phyloP scores from a whole-genome alignment of 2,797 vertebrate genomes.

The Pterois miles region DNA sequence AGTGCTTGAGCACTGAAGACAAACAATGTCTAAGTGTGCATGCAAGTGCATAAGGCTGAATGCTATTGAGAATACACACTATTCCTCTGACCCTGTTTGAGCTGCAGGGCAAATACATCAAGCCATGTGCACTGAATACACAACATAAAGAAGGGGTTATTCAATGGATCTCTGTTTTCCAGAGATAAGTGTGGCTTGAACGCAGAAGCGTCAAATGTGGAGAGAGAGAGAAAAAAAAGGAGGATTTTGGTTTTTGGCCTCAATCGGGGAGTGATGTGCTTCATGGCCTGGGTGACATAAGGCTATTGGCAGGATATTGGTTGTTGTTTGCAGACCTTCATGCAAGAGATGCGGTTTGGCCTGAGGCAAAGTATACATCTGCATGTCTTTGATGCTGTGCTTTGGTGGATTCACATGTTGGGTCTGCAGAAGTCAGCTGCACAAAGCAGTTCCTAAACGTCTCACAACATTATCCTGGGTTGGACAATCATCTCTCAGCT shows the following conservation, averaged over 20 bases:
- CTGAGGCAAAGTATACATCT: constrained; percentile 50
- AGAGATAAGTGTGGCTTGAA: constrained; percentile 60
- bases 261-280: constrained; percentile 45
- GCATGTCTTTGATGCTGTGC: constrained; percentile 58
- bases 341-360: constrained; percentile 48
- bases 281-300: constrained; percentile 52
- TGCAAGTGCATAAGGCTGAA: constrained; percentile 21
- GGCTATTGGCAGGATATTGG: constrained; percentile 53
- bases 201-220: constrained; percentile 39
- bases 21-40: constrained; percentile 30
- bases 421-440: constrained; percentile 36
- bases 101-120: constrained; percentile 68
- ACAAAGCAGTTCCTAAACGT: constrained; percentile 19
- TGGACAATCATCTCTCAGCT: constrained; percentile 12
- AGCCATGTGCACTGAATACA: constrained; percentile 54
- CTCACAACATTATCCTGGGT: constrained; percentile 8
- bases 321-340: constrained; percentile 60
- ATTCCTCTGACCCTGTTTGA: constrained; percentile 60
- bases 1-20: constrained; percentile 12
- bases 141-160: constrained; percentile 53
- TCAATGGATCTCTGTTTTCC: constrained; percentile 63
- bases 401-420: constrained; percentile 36
- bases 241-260: constrained; percentile 43
- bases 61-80: constrained; percentile 21
- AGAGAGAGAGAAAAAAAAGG: background rate